Percentiles rank a stretch among this genome's conserved stretches.
phyloP scores from a whole-genome alignment of 2,888 invertebrate species.

The Diogma glabrata region DNA sequence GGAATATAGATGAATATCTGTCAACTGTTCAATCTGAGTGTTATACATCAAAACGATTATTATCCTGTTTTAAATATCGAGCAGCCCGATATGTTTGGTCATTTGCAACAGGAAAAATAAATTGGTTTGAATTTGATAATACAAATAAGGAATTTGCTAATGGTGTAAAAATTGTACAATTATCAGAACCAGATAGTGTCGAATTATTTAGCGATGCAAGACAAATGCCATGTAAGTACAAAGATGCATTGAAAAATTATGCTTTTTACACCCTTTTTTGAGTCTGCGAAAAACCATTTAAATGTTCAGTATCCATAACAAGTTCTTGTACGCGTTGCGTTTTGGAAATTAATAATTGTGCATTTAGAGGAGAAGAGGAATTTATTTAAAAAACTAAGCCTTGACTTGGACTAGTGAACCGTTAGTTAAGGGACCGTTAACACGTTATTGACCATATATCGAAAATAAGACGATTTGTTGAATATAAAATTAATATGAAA shows the following conservation, averaged over 20 bases:
- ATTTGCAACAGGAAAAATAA: constrained; percentile 30
- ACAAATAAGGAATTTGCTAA: constrained; percentile 24
- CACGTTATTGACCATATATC: too few species aligned
- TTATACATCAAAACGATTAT: constrained; percentile 26
- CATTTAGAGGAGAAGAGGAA: too few species aligned
- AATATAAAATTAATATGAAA: too few species aligned
- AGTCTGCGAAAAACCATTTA: too few species aligned
- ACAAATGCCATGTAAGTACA: constrained; percentile 26
- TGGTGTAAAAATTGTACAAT: constrained; percentile 26
- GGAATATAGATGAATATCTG: constrained; percentile 27
- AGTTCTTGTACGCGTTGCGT: too few species aligned
- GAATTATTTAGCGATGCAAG: constrained; percentile 28
- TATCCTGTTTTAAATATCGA: constrained; percentile 33
- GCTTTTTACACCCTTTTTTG: too few species aligned
- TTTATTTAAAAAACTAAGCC: too few species aligned
- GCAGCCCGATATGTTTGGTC: constrained; percentile 30
- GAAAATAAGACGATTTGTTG: too few species aligned
- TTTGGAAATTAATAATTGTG: too few species aligned
- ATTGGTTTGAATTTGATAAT: constrained; percentile 31
- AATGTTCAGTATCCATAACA: too few species aligned
- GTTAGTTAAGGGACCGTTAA: too few species aligned
- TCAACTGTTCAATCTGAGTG: constrained; percentile 29
- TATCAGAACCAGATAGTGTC: constrained; percentile 27
- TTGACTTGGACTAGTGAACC: too few species aligned
- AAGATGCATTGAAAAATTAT: not conserved